Base-by-base conservation (phyloP, 64 coral and sea anemone species). In the Actinia tenebrosa region DNA sequence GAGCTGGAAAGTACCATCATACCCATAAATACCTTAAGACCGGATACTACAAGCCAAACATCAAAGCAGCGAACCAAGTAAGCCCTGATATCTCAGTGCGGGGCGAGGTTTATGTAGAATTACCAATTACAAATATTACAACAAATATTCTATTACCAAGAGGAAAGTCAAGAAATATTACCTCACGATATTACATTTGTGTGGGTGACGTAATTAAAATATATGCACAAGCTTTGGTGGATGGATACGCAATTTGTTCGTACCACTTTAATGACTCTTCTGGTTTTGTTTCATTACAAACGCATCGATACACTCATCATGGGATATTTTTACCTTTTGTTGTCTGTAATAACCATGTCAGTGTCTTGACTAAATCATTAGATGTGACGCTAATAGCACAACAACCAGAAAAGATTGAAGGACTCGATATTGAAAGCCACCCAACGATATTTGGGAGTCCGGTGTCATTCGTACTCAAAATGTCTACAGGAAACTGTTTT, bases 401-500 rank as follows among this genome's bases (percentile, higher is more conserved):
- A 78, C 3, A 45, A 7, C 16, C 27, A 11, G 44, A 78, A 17
- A 11, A 15, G 10, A 87, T 87, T 66, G 78, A 14, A 53, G 86
- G 86, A 18, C 37, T 87, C 2, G 77, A 25, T 46, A 25, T 79
- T 30, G 17, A 5, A 72, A 55, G 50, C 72, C 2, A 9, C 18
- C 17, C 23, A 47, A 44, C 55, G 53, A 2, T 19, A 44, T 78
- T 54, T 87, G 86, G 69, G 3, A 78, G 3, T 16, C 69, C 64
- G 3, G 10, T 11, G 37, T 19, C 10, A 78, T 87, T 78, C 44
- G 1, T 22, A 11, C 71, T 93, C 10, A n/a, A 53, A 4, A 86
- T 89, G 87, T 53, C 1, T 5, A 54, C 27, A 0, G 91, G 91
- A 19, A 93, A 68, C 6, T 86, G 77, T 44, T 93, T 85, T 86